Evolutionary conservation across 2,797 vertebrate genomes (phyloP), one percentile per base, ranked within the genome.

Genomic region (Anabas testudineus): DNA sequence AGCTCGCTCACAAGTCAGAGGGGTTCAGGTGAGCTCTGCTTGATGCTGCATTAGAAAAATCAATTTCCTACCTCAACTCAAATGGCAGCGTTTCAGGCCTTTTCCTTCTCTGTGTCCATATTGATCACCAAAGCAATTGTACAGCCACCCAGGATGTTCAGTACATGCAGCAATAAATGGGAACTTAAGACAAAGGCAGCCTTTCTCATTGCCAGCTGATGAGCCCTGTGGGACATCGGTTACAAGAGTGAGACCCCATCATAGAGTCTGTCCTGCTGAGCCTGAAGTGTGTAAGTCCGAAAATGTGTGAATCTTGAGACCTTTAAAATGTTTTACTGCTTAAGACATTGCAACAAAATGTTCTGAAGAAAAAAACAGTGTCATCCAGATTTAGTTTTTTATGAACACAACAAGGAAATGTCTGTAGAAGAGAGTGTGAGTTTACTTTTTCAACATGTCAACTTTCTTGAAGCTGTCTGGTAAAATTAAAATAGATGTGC

Each of bases 41-140:
- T 46, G 60, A 55, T 68, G 66, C 46, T 52, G 45, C 60, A 56
- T 51, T 56, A 47, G 28, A 41, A 37, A 76, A 75, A 77, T 82
- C 60, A 12, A 81, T 88, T 36, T 72, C 56, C 63, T 53, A 49
- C 61, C 62, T 72, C 65, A 48, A 72, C 32, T 46, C 10, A 78
- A 82, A 71, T 43, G 42, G 57, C 54, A 69, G 54, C 34, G 45
- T 73, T 68, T 80, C 37, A 52, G 48, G 30, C 43, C 47, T 55
- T 76, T 59, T 43, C 10, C 52, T 9, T 54, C 2, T 24, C 30
- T 18, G 5, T 22, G 42, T 62, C 30, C 3, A 10, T 70, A 86
- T 82, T 52, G 76, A 86, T 80, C 48, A 19, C 13, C 8, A 21
- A 67, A 79, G 49, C 18, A 52, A 76, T 67, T 52, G 51, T 9